Conservation (phyloP, 92 coral and sea anemone genomes). For the Plumapathes pennacea region DNA sequence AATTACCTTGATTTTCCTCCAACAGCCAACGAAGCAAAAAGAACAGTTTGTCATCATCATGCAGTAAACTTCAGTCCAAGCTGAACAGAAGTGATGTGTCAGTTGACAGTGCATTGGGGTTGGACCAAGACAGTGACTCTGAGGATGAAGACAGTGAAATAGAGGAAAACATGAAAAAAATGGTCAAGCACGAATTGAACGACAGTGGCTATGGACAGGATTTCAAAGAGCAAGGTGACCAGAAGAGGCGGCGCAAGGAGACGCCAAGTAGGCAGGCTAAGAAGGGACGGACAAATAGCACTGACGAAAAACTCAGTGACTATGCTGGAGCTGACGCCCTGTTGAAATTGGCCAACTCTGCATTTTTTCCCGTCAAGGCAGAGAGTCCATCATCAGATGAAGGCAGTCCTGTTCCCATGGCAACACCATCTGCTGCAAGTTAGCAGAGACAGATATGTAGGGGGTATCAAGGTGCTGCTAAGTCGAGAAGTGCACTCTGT, state of each 20-base stretch:
- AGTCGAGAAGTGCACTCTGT: too few relatives aligned
- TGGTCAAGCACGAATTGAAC: slow-evolving; percentile 81
- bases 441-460: too few relatives aligned
- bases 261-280: slow-evolving; percentile 9
- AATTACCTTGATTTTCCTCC: not conserved
- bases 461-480: too few relatives aligned
- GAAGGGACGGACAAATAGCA: slow-evolving; percentile 57
- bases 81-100: slow-evolving; percentile 65
- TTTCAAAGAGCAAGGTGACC: slow-evolving; percentile 62
- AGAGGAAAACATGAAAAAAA: slow-evolving; percentile 83
- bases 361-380: slow-evolving; percentile 59
- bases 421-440: slow-evolving; percentile 47
- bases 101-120: slow-evolving; percentile 92
- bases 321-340: slow-evolving; percentile 97
- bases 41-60: slow-evolving; percentile 59
- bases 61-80: slow-evolving; percentile 45
- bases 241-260: slow-evolving; percentile 23
- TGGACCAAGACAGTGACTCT: slow-evolving; percentile 90
- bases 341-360: slow-evolving; percentile 89
- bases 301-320: slow-evolving; percentile 70
- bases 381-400: slow-evolving; percentile 23
- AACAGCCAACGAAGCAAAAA: slow-evolving; percentile 6
- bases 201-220: slow-evolving; percentile 99
- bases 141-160: slow-evolving; percentile 91
- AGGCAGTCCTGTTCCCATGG: slow-evolving; percentile 50